Percentiles rank a stretch among this genome's conserved stretches.
Conservation (phyloP, 1,140 invertebrate genomes). For the Lithobius niger region DNA sequence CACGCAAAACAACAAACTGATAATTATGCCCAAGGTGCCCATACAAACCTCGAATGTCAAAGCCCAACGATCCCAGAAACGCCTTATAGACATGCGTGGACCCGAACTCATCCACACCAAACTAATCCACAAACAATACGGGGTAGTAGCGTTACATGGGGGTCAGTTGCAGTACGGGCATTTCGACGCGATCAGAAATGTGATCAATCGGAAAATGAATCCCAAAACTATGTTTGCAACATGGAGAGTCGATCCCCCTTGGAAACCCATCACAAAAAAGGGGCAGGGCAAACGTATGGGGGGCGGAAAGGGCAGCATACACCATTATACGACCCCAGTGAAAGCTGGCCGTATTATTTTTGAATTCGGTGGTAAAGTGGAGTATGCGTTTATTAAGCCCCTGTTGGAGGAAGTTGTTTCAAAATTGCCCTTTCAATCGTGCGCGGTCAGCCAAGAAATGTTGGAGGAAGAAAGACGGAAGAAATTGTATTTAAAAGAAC, state of each 20-base stretch:
- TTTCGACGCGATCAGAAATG: conserved; percentile 74
- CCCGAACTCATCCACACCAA: conserved; percentile 72
- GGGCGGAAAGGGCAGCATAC: conserved; percentile 87
- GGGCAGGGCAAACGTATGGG: conserved; percentile 83
- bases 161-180: conserved; percentile 64
- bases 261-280: conserved; percentile 88
- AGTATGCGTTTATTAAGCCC: no score
- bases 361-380: conserved; percentile 81
- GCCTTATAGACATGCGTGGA: conserved; percentile 67
- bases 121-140: conserved; percentile 77
- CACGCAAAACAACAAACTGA: conserved; percentile 49
- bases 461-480: no score
- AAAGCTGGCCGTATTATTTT: conserved; percentile 83
- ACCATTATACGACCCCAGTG: conserved; percentile 89
- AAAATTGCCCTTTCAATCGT: no score
- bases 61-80: conserved; percentile 42
- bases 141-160: conserved; percentile 72
- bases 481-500: no score
- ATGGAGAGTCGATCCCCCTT: conserved; percentile 86
- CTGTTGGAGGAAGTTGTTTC: no score
- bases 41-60: conserved; percentile 46
- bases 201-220: conserved; percentile 60
- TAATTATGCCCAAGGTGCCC: conserved; percentile 54
- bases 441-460: no score
- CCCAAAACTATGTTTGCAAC: conserved; percentile 73